Conservation (phyloP, 2,888 invertebrate species). For the Synergus japonicus region DNA sequence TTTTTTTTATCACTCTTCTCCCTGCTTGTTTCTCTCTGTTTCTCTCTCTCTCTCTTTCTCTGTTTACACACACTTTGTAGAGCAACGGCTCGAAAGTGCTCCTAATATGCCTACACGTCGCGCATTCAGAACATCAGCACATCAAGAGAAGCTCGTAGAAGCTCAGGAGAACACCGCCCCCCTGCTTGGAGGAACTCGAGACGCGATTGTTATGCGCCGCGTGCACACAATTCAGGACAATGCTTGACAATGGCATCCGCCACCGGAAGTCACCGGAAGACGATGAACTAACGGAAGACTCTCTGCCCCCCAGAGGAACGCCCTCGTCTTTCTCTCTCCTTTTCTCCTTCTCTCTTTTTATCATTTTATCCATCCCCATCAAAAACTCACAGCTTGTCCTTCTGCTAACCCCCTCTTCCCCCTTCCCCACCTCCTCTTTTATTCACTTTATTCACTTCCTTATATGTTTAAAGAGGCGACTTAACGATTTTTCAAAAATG, state of each 20-base stretch:
- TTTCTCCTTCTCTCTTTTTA: conserved; percentile 42
- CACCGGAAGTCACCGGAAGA: conserved; percentile 78
- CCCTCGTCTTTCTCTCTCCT: conserved; percentile 49
- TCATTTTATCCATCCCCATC: conserved; percentile 41
- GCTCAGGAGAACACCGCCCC: conserved; percentile 65
- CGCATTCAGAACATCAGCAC: conserved; percentile 52
- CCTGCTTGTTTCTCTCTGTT: conserved; percentile 35
- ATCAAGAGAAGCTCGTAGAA: conserved; percentile 46
- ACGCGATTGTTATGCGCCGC: conserved; percentile 76
- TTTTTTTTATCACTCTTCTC: conserved; percentile 25
- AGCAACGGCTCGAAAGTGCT: conserved; percentile 65
- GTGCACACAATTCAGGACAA: conserved; percentile 65
- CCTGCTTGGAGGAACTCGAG: conserved; percentile 76
- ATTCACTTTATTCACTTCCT: conserved; percentile 44
- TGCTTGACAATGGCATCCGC: conserved; percentile 58
- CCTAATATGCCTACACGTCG: conserved; percentile 68
- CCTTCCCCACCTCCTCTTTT: conserved; percentile 49
- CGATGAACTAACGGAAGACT: conserved; percentile 76
- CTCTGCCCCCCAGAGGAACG: conserved; percentile 60
- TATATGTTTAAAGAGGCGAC: conserved; percentile 40
- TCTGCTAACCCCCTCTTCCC: conserved; percentile 41
- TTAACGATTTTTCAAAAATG: conserved; percentile 14
- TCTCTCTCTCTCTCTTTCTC: conserved; percentile 47
- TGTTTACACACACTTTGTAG: conserved; percentile 62
- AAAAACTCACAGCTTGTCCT: conserved; percentile 45